These are phyloP conservation scores for Melanerpes formicivorus DNA, from an alignment of 2,113 vertebrate genomes.

Conservation along the genomic window DNA sequence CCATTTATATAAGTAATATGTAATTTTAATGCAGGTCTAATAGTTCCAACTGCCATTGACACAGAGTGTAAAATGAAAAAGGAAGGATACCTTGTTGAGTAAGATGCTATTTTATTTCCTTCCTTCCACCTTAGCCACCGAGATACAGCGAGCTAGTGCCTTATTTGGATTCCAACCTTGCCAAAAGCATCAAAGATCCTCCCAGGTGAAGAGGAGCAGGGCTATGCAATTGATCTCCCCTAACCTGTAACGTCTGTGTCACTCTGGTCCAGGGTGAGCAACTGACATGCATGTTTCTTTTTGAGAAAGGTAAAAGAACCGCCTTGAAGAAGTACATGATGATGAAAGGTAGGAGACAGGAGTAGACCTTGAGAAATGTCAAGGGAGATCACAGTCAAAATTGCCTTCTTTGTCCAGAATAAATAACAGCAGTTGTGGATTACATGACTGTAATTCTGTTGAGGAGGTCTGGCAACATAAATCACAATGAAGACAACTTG, in stretches of 20 bases:
- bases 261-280: conserved; percentile 18
- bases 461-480: conserved; percentile 2
- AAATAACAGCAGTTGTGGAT: conserved; percentile 45
- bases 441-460: neutral
- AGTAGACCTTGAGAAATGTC: conserved; percentile 53
- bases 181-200: conserved; percentile 4
- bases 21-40: conserved; percentile 63
- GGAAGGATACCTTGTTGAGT: neutral
- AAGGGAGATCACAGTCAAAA: conserved; percentile 60
- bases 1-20: conserved; percentile 52
- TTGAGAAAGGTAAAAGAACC: conserved; percentile 31
- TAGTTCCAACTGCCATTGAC: conserved; percentile 11
- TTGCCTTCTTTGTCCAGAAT: conserved; percentile 41
- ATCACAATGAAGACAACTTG: neutral
- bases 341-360: conserved; percentile 53
- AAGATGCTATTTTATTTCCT: neutral
- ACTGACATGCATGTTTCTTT: conserved; percentile 22
- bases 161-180: conserved; percentile 28
- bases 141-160: neutral
- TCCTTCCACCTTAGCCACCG: neutral
- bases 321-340: conserved; percentile 37
- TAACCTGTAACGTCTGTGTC: conserved; percentile 29
- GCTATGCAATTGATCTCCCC: conserved; percentile 49
- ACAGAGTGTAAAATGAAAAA: conserved; percentile 42
- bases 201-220: conserved; percentile 39